phyloP scores from a whole-genome alignment of 2,888 invertebrate species.

The Leptarthrus brevirostris region DNA sequence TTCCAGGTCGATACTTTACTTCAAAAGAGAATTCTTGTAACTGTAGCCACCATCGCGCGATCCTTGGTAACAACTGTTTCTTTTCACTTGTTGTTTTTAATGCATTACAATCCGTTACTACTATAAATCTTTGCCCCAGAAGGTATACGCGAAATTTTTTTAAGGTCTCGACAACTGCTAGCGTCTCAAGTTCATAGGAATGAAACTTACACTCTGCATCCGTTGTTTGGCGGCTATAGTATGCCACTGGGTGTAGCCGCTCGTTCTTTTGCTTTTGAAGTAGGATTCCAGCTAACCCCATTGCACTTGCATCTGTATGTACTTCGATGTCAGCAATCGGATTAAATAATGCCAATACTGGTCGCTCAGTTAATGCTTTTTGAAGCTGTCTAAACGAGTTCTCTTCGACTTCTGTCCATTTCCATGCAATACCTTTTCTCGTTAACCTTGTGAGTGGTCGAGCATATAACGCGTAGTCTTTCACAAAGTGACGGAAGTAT shows the following conservation, averaged over 20 bases:
- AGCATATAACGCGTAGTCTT: too few species aligned
- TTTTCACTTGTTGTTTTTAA: slow-evolving; percentile 1
- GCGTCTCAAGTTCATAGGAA: too few species aligned
- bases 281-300: too few species aligned
- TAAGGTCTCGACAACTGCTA: too few species aligned
- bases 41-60: neutral
- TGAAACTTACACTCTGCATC: too few species aligned
- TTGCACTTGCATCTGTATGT: neutral
- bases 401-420: neutral
- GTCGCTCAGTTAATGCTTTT: neutral
- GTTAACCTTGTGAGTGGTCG: neutral
- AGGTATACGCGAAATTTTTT: too few species aligned
- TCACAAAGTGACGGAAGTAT: slow-evolving; percentile 38
- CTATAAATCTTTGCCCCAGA: too few species aligned
- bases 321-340: neutral
- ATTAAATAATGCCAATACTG: neutral
- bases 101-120: slow-evolving; percentile 4
- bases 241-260: too few species aligned
- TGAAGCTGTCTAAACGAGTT: neutral
- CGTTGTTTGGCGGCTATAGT: too few species aligned
- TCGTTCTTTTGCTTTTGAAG: too few species aligned
- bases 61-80: too few species aligned
- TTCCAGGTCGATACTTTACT: slow-evolving; percentile 7
- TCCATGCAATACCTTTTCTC: neutral
- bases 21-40: neutral